phyloP scores from a whole-genome alignment of 2,113 vertebrate species.

The Puntigrus tetrazona region DNA sequence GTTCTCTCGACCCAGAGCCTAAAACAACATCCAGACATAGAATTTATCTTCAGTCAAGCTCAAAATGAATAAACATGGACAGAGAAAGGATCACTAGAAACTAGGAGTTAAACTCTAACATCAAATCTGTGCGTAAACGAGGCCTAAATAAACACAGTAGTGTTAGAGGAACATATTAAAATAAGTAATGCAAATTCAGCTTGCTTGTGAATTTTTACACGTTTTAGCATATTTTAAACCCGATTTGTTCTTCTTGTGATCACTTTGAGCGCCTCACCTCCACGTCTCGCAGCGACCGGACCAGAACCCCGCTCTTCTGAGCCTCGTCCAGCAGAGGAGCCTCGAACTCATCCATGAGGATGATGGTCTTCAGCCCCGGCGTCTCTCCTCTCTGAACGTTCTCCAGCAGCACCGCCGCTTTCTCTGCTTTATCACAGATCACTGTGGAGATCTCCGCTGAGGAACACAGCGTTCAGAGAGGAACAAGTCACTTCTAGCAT shows the following conservation, averaged over 20 bases:
- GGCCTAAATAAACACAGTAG: not conserved
- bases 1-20: slow-evolving; percentile 78
- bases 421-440: slow-evolving; percentile 91
- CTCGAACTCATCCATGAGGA: slow-evolving; percentile 91
- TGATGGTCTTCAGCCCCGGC: slow-evolving; percentile 80
- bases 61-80: too few relatives aligned
- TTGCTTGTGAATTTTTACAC: too few relatives aligned
- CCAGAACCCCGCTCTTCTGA: slow-evolving; percentile 78
- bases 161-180: not conserved
- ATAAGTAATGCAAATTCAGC: not conserved
- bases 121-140: too few relatives aligned
- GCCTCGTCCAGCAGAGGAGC: slow-evolving; percentile 77
- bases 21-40: not conserved
- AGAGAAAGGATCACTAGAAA: too few relatives aligned
- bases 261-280: slow-evolving; percentile 74
- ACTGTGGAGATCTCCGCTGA: slow-evolving; percentile 93
- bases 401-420: slow-evolving; percentile 85
- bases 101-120: too few relatives aligned
- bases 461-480: not conserved
- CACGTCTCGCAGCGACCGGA: slow-evolving; percentile 86
- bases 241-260: too few relatives aligned
- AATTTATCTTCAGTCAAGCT: not conserved
- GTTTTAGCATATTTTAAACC: too few relatives aligned
- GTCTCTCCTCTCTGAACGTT: slow-evolving; percentile 88
- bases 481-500: not conserved